These are phyloP conservation scores for Galeopsomyia nigrocyanea DNA, from an alignment of 2,888 invertebrate genomes.

Conservation along the genomic window DNA sequence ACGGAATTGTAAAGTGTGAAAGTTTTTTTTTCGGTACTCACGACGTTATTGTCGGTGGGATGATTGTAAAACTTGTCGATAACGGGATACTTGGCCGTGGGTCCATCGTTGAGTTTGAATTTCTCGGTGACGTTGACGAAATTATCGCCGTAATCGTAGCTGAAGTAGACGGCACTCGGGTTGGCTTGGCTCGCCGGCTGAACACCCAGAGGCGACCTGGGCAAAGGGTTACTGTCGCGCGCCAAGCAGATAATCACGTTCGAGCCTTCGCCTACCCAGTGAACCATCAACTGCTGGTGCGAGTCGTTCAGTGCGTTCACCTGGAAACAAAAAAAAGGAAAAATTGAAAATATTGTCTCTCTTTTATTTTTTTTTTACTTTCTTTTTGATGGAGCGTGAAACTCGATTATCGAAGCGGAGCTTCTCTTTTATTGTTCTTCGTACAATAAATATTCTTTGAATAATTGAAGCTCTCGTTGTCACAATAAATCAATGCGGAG, in stretches of 20 bases:
- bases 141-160: conserved; percentile 87
- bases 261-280: conserved; percentile 92
- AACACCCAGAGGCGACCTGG: conserved; percentile 49
- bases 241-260: conserved; percentile 90
- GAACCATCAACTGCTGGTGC: conserved; percentile 91
- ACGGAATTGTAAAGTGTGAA: neutral
- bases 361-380: too few relatives aligned
- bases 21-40: conserved; percentile 23
- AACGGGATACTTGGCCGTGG: conserved; percentile 73
- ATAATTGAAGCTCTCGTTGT: too few relatives aligned
- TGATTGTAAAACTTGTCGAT: conserved; percentile 86
- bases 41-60: conserved; percentile 41
- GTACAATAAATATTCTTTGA: too few relatives aligned
- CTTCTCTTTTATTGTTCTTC: too few relatives aligned
- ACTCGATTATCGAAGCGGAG: too few relatives aligned
- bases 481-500: too few relatives aligned
- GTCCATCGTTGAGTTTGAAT: conserved; percentile 72
- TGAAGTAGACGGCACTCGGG: conserved; percentile 86
- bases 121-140: conserved; percentile 82
- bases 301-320: conserved; percentile 84
- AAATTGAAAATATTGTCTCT: too few relatives aligned
- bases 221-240: conserved; percentile 76
- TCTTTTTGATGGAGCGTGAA: too few relatives aligned
- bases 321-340: conserved; percentile 70
- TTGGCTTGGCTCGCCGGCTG: conserved; percentile 59